Percentiles rank a stretch among this genome's conserved stretches.
Conservation (phyloP, 2,888 invertebrate genomes). For the Alcis repandata region DNA sequence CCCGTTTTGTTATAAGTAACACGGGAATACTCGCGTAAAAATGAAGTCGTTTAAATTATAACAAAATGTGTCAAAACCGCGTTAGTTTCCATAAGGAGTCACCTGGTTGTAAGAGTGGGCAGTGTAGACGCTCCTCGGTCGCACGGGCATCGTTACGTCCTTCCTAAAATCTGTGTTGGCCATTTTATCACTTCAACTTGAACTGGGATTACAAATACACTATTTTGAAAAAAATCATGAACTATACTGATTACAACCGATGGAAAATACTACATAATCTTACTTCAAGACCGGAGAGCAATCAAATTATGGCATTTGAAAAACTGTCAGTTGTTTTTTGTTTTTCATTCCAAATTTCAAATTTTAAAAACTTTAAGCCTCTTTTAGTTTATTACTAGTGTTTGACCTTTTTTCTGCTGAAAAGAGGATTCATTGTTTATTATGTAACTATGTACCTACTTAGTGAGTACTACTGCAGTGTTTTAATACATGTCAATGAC, state of each 20-base stretch:
- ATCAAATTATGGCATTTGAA: constrained; percentile 42
- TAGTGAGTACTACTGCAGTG: too few species aligned
- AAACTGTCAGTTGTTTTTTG: constrained; percentile 37
- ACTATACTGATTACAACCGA: constrained; percentile 72
- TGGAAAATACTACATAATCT: constrained; percentile 81
- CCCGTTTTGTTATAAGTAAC: too few species aligned
- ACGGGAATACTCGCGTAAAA: too few species aligned
- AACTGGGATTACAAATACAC: constrained; percentile 68
- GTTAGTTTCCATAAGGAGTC: too few species aligned
- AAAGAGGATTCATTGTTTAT: background rate
- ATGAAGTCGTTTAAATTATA: too few species aligned
- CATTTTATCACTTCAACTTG: constrained; percentile 79
- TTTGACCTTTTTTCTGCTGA: background rate
- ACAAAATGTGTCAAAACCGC: too few species aligned
- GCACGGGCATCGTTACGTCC: constrained; percentile 81
- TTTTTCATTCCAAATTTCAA: constrained; percentile 42
- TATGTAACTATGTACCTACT: too few species aligned
- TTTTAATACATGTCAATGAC: too few species aligned
- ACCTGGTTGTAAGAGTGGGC: constrained; percentile 88
- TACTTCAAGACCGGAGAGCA: constrained; percentile 60
- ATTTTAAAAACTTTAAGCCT: constrained; percentile 4
- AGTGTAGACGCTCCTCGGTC: constrained; percentile 90
- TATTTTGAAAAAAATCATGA: constrained; percentile 79
- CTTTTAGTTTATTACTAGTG: background rate
- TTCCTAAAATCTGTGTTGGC: constrained; percentile 83